These are phyloP conservation scores for Tonatia bakeri DNA, from an alignment of 2,113 vertebrate species.

Conservation along the genomic window DNA sequence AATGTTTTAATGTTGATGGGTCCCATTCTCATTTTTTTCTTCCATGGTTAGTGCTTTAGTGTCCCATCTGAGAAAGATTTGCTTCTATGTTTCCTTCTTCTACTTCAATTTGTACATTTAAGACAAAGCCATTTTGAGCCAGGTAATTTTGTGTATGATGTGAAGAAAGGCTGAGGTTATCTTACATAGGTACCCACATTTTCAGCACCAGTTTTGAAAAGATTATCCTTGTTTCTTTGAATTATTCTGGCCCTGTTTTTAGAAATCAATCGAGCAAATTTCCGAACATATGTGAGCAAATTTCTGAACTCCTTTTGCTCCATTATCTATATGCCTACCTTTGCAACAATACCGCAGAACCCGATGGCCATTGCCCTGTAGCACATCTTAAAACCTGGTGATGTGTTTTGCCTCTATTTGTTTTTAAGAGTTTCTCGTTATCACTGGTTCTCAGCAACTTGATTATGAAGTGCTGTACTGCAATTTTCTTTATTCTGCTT, in stretches of 20 bases:
- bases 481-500: background rate
- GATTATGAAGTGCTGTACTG: background rate
- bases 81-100: background rate
- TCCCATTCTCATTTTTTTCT: background rate
- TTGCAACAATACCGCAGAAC: background rate
- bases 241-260: background rate
- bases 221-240: background rate
- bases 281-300: background rate
- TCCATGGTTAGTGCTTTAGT: background rate
- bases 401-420: background rate
- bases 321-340: background rate
- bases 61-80: background rate
- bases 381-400: background rate
- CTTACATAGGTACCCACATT: background rate
- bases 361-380: background rate
- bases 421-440: background rate
- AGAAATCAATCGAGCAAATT: background rate
- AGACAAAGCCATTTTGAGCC: background rate
- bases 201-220: background rate
- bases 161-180: background rate
- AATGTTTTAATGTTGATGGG: conserved; percentile 9
- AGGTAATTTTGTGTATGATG: background rate
- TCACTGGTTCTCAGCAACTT: background rate
- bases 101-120: background rate
- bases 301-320: background rate